phyloP scores from a whole-genome alignment of 2,113 vertebrate species.

The Myotis yumanensis region DNA sequence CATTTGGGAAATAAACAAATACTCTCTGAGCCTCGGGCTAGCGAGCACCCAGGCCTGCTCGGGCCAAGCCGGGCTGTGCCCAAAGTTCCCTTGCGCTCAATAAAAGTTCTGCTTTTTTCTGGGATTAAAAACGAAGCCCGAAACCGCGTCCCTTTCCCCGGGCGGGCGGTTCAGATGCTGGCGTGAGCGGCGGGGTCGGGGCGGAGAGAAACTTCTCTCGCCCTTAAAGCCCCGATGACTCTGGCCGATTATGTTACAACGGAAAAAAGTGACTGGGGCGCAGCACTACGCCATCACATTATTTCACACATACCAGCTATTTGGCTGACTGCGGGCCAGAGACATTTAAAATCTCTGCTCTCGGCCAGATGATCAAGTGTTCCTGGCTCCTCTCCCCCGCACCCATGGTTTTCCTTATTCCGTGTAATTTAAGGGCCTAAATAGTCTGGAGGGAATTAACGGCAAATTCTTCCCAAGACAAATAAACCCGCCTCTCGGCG shows the following conservation, averaged over 20 bases:
- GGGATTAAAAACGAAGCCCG: neutral
- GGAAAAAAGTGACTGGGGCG: neutral
- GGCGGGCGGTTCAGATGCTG: neutral
- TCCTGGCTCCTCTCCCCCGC: slow-evolving; percentile 11
- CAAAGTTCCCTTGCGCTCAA: neutral
- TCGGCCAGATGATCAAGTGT: slow-evolving; percentile 67
- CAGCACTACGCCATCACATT: slow-evolving; percentile 72
- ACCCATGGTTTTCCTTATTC: slow-evolving; percentile 62
- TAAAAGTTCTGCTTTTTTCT: neutral
- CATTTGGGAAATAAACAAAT: slow-evolving; percentile 17
- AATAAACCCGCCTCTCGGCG: slow-evolving; percentile 84
- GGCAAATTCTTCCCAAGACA: slow-evolving; percentile 88
- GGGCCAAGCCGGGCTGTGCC: neutral
- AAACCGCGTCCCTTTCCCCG: neutral
- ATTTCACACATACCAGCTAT: slow-evolving; percentile 78
- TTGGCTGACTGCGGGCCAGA: slow-evolving; percentile 72
- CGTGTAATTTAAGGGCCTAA: slow-evolving; percentile 84
- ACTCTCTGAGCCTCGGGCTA: neutral
- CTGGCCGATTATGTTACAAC: neutral
- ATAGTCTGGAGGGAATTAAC: slow-evolving; percentile 85
- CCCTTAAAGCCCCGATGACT: slow-evolving; percentile 1
- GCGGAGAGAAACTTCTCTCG: neutral
- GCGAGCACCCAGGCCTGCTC: neutral
- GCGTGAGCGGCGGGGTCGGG: accelerated
- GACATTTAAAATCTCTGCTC: slow-evolving; percentile 71